Evolutionary conservation across 2,888 invertebrate genomes (phyloP), one percentile per base, ranked within the genome.

Genomic region (Lepidocyrtinus sp.): DNA sequence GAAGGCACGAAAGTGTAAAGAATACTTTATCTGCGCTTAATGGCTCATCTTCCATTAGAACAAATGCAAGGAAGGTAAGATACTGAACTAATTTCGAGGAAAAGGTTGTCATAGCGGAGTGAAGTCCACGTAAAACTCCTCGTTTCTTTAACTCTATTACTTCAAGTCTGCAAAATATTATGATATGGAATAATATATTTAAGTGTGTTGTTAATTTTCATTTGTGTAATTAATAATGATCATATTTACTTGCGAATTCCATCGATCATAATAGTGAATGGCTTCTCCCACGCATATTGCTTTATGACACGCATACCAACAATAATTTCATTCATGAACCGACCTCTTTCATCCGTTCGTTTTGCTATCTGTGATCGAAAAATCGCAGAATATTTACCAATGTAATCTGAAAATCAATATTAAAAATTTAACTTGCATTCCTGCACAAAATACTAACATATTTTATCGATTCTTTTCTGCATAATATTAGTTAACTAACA

Each of bases 211-310:
- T 19, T 22, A 62, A 26, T 27, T 65, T 7, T 9, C 19, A 22
- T 63, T 15, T 22, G 7, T 63, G 63, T 21, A 63, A 7, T 63
- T 22, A 50, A n/a, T 50, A 26, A 2, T n/a, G 25, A 25, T 45
- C 45, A 45, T 59, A 17, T 15, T 61, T 71, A 74, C 75, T 74
- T 72, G 12, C 84, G 63, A 12, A 85, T 59, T 17, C 19, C 25
- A 17, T 81, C 55, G 50, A 91, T 88, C 81, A 89, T 88, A 55
- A 89, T 88, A 61, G 90, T 88, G 86, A 92, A 92, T 59, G 91
- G 89, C 81, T 90, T 89, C 86, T 92, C 92, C 92, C 92, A 92
- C 1, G 91, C 91, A 87, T 92, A 92, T 89, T 92, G 90, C 88
- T 93, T 93, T 15, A 93, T 92, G 15, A 92, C 87, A 86, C 91